phyloP scores from a whole-genome alignment of 2,797 vertebrate genomes.

The Dicrostonyx torquatus region DNA sequence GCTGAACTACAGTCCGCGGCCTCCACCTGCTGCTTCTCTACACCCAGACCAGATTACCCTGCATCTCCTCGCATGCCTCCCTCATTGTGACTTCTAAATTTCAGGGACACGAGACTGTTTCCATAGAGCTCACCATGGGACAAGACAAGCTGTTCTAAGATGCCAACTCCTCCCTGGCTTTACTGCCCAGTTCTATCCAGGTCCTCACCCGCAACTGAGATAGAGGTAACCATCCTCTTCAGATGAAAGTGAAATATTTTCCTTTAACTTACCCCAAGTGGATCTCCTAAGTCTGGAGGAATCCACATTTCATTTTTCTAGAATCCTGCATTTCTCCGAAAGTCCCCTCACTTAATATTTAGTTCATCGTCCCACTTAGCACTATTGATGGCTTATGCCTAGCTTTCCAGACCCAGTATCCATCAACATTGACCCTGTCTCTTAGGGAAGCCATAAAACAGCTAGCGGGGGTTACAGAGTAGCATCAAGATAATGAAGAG shows the following conservation, averaged over 20 bases:
- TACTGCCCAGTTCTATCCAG: background rate
- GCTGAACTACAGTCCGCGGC: accelerated
- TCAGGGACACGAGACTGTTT: background rate
- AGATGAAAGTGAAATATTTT: background rate
- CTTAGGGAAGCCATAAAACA: conserved; percentile 85
- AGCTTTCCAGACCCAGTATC: conserved; percentile 72
- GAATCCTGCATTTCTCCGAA: conserved; percentile 58
- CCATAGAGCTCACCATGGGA: background rate
- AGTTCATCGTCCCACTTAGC: background rate
- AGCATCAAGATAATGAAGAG: conserved; percentile 84
- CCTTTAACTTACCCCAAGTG: background rate
- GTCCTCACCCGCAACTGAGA: accelerated
- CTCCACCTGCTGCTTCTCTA: background rate
- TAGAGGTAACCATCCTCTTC: too few species aligned
- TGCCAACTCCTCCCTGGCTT: background rate
- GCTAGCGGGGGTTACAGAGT: conserved; percentile 84
- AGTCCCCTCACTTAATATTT: conserved; percentile 27
- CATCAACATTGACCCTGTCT: conserved; percentile 90
- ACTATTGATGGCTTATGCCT: conserved; percentile 66
- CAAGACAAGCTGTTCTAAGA: background rate
- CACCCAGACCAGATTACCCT: background rate
- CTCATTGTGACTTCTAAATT: background rate
- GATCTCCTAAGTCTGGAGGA: background rate
- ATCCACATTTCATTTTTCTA: background rate
- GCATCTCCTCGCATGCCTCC: background rate